Percentiles rank a stretch among this genome's conserved stretches.
These are phyloP conservation scores for Gymnogyps californianus DNA, from an alignment of 2,113 vertebrate species.

Conservation along the genomic window DNA sequence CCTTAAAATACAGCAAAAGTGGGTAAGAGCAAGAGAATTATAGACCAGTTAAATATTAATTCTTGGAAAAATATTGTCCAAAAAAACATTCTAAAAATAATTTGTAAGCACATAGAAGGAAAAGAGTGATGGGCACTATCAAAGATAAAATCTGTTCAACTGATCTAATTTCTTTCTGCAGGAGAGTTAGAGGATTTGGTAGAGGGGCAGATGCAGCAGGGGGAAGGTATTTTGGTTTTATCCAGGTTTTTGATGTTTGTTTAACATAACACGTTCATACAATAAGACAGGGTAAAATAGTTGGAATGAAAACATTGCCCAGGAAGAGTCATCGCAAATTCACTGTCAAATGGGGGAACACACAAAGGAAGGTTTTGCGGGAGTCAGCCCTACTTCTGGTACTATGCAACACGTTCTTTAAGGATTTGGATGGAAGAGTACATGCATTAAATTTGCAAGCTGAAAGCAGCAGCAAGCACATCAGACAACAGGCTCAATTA, in stretches of 20 bases:
- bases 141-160: not conserved
- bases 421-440: not conserved
- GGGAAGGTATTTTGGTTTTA: not conserved
- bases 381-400: not conserved
- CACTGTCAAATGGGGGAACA: not conserved
- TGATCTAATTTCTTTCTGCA: not conserved
- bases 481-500: not conserved
- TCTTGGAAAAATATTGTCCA: not conserved
- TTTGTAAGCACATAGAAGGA: not conserved
- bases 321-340: not conserved
- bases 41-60: not conserved
- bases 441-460: not conserved
- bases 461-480: not conserved
- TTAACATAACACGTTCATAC: not conserved
- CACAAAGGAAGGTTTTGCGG: not conserved
- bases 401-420: not conserved
- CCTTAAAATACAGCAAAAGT: not conserved
- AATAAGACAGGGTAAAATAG: not conserved
- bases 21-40: not conserved
- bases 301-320: not conserved
- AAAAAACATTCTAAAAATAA: not conserved
- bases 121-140: not conserved
- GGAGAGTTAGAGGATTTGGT: not conserved
- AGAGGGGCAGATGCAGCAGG: not conserved
- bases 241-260: not conserved